Base-by-base conservation (phyloP, 1,140 invertebrate species). In the Drosophila sproati region DNA sequence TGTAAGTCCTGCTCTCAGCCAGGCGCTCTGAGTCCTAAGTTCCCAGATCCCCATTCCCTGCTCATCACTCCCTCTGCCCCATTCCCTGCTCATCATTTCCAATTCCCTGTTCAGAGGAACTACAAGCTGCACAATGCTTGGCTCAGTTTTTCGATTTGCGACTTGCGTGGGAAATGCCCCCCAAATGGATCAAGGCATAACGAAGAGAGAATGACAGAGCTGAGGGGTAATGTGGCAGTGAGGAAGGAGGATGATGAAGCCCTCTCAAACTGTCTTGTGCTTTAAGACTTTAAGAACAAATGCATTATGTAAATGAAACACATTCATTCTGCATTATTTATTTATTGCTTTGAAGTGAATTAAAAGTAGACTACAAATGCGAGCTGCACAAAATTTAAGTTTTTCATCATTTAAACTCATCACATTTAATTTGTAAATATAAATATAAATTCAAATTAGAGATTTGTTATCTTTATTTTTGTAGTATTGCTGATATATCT, bases 121-220 rank as follows among this genome's bases (percentile, higher is more conserved):
- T 41, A 43, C 41, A 50, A 72, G 41, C 41, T 55, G 43, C 60
- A 51, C 37, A 63, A 29, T 48, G 45, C 51, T 20, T 35, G 31
- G 45, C 41, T 37, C 8, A 7, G 34, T 41, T 48, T 39, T 71
- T 63, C 50, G 61, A 72, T 64, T 66, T 54, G 69, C 31, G 45
- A 48, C 37, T 35, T 41, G 66, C 37, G 48, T 61, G 39, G 59
- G 34, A 41, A 62, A 47, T 34, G 35, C 56, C n/a, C n/a, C 50
- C 48, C 28, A 37, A 62, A 62, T 48, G 28, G 34, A 57, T 67
- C 52, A 47, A 29, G 34, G 20, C 35, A 50, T n/a, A 39, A 37
- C 4, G 28, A 48, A 59, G 20, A 28, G 20, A 20, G 20, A 20
- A 20, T 20, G 20, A 20, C 20, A 4, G n/a, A n/a, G 29, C 32